These are phyloP conservation scores for Bombus confusus DNA, from an alignment of 1,140 invertebrate species.

Conservation along the genomic window DNA sequence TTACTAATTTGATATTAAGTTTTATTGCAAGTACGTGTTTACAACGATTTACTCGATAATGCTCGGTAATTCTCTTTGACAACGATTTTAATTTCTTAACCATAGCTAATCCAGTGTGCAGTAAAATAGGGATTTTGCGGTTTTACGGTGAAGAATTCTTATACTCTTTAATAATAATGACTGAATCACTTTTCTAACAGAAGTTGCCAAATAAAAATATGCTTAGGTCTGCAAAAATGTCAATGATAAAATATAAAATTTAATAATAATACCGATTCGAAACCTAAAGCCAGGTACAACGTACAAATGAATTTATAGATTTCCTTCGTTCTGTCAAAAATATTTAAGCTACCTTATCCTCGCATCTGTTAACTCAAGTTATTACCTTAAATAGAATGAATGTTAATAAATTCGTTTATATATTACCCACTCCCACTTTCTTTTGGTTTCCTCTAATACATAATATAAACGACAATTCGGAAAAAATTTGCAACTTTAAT, in stretches of 20 bases:
- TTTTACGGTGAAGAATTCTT: background rate
- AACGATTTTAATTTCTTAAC: background rate
- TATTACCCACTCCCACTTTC: constrained; percentile 36
- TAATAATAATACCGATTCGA: constrained; percentile 19
- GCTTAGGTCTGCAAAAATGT: background rate
- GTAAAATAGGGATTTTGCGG: background rate
- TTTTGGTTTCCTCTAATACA: constrained; percentile 18
- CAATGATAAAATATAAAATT: background rate
- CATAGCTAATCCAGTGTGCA: background rate
- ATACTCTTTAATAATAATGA: constrained; percentile 17
- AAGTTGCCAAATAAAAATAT: background rate
- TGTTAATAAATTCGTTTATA: constrained; percentile 55
- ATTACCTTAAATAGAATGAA: constrained; percentile 25
- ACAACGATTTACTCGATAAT: background rate
- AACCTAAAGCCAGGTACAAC: constrained; percentile 32
- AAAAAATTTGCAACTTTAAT: constrained; percentile 12
- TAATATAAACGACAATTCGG: constrained; percentile 12
- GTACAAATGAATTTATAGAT: constrained; percentile 37
- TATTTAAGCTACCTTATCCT: constrained; percentile 35
- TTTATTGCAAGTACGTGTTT: background rate
- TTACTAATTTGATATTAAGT: constrained; percentile 20
- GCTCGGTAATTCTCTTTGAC: background rate
- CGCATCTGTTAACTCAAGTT: constrained; percentile 19
- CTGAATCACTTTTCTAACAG: background rate
- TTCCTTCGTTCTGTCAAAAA: constrained; percentile 13